A percentile compares a stretch with the other conserved stretches of the same genome.
Evolutionary conservation across 1,140 invertebrate genomes (phyloP).

Genomic region (Lutraria rhynchaena): DNA sequence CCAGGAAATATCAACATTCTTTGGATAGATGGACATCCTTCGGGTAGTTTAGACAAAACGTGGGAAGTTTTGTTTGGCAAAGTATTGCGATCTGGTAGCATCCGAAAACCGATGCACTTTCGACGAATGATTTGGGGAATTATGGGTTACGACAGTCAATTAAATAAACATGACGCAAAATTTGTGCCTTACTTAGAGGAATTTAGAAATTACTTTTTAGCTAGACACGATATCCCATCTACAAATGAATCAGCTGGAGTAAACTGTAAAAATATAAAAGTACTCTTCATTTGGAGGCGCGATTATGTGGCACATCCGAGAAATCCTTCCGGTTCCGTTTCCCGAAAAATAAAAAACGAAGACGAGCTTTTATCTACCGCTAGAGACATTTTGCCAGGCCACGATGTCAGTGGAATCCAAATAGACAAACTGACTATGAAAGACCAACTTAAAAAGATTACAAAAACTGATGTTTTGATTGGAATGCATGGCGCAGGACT

Average conservation of each 20-base stretch:
- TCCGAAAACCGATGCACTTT: constrained; percentile 62
- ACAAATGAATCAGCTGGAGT: constrained; percentile 16
- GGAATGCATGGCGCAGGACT: constrained; percentile 98
- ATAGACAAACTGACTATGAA: constrained; percentile 72
- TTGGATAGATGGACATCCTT: constrained; percentile 77
- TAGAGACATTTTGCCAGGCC: constrained; percentile 39
- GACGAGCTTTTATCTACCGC: constrained; percentile 64
- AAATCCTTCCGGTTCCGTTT: constrained; percentile 74
- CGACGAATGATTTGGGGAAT: constrained; percentile 71
- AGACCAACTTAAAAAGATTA: constrained; percentile 71
- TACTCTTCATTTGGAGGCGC: constrained; percentile 77
- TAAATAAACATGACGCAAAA: constrained; percentile 60
- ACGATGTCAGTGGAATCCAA: constrained; percentile 71
- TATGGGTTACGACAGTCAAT: constrained; percentile 74
- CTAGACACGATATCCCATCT: constrained; percentile 47
- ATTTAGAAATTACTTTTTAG: constrained; percentile 76
- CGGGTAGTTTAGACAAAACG: constrained; percentile 69
- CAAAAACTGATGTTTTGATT: constrained; percentile 94
- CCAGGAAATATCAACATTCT: constrained; percentile 72
- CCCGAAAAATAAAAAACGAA: constrained; percentile 77
- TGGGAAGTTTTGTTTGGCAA: constrained; percentile 75
- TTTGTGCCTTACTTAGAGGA: constrained; percentile 73
- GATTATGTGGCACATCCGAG: constrained; percentile 80
- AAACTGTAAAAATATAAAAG: constrained; percentile 69
- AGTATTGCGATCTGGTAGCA: constrained; percentile 48